A percentile compares a stretch with the other conserved stretches of the same genome.
Evolutionary conservation across 2,113 vertebrate genomes (phyloP).

Genomic region (Drymodes brunneopygia): DNA sequence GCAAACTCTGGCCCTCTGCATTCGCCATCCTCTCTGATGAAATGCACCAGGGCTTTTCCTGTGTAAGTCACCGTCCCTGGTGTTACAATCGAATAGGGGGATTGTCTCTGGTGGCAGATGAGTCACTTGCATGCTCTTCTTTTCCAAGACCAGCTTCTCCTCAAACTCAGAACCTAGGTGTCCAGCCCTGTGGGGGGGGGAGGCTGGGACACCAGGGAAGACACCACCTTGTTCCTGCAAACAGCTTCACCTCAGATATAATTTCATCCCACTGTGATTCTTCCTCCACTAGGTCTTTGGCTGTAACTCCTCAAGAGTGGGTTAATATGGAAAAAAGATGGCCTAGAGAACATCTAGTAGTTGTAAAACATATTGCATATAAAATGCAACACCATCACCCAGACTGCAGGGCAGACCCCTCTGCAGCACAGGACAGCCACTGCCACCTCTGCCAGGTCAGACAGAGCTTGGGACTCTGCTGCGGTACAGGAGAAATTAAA

Average conservation of each 20-base stretch:
- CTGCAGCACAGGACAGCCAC: not conserved
- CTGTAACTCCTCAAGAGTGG: not conserved
- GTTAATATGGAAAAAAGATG: not conserved
- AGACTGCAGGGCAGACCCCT: not conserved
- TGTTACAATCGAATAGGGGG: fast-evolving
- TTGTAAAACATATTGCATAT: not conserved
- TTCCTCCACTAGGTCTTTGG: fast-evolving
- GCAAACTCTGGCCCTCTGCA: not conserved
- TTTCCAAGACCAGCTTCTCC: not conserved
- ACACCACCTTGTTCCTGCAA: not conserved
- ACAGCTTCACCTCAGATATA: not conserved
- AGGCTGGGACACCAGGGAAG: not conserved
- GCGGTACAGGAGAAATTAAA: not conserved
- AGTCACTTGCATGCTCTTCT: not conserved
- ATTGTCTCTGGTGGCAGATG: fast-evolving
- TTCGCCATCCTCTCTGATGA: not conserved
- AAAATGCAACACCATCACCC: not conserved
- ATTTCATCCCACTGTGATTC: not conserved
- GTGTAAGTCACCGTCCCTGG: not conserved
- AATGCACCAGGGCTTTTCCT: not conserved
- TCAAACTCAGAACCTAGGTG: not conserved
- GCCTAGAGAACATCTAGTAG: not conserved
- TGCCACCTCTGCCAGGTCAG: not conserved
- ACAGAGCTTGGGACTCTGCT: not conserved
- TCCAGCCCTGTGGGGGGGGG: not conserved